Conservation (phyloP, 2,888 invertebrate species). For the Baronia brevicornis region DNA sequence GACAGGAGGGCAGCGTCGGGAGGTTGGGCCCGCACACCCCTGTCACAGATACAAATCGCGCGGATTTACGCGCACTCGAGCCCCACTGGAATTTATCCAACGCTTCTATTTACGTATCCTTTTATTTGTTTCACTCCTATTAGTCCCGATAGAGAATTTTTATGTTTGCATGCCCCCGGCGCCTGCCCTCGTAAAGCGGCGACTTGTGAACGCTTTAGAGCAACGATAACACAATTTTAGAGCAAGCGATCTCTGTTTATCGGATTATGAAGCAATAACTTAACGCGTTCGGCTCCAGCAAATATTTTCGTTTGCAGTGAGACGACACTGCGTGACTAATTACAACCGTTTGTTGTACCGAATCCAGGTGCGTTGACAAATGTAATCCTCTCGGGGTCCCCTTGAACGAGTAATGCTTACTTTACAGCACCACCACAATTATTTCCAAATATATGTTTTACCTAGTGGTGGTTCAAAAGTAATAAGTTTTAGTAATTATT, state of each 20-base stretch:
- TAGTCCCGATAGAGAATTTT: slow-evolving; percentile 75
- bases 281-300: slow-evolving; percentile 48
- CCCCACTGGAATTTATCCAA: slow-evolving; percentile 72
- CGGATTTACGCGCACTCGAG: slow-evolving; percentile 73
- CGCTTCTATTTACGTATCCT: slow-evolving; percentile 74
- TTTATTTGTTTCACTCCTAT: slow-evolving; percentile 75
- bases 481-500: no score
- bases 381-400: slow-evolving; percentile 40
- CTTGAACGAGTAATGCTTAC: slow-evolving; percentile 10
- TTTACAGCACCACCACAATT: slow-evolving; percentile 5
- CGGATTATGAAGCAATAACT: slow-evolving; percentile 68
- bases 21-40: slow-evolving; percentile 45
- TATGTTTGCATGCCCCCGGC: slow-evolving; percentile 69
- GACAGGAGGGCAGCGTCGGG: slow-evolving; percentile 22
- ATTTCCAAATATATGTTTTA: slow-evolving; percentile 2
- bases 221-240: slow-evolving; percentile 67
- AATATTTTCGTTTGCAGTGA: slow-evolving; percentile 57
- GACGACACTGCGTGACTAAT: slow-evolving; percentile 57
- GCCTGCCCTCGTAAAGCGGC: slow-evolving; percentile 70
- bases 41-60: slow-evolving; percentile 76
- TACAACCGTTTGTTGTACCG: slow-evolving; percentile 46
- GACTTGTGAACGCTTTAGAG: slow-evolving; percentile 69
- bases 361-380: slow-evolving; percentile 57
- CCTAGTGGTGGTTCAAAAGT: no score
- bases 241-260: slow-evolving; percentile 59